Base-by-base conservation (phyloP, 2,797 vertebrate species). In the Tauraco hartlaubi region DNA sequence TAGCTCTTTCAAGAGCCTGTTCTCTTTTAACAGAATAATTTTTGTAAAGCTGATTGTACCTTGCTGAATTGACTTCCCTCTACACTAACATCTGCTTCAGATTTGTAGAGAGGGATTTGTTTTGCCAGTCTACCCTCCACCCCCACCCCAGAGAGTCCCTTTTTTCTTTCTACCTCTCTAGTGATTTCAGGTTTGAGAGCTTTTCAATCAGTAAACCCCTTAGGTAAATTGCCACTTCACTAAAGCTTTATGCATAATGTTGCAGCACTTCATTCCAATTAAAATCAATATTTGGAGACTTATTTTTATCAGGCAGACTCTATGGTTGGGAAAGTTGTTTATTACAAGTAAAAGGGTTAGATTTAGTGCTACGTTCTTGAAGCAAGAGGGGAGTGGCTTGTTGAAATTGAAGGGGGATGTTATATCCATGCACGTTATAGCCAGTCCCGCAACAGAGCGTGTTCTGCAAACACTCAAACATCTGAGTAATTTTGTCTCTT, bases 211-310 rank as follows among this genome's bases (percentile, higher is more conserved):
- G 98, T 97, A 97, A 98, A 97, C 97, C 97, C 97, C 97, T 98
- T 97, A 95, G 97, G 97, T 99, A 98, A 99, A 99, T 98, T 98
- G 98, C 98, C 98, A 99, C 99, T 99, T 99, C 98, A 98, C 98
- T 98, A 97, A 97, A 96, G 97, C 97, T 98, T 98, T 98, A 98
- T 98, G 98, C 98, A 98, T 99, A 99, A 99, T 98, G 98, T 98
- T 98, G 98, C 98, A 98, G 98, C 98, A 99, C 98, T 99, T 99
- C 98, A 98, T 98, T 99, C 98, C 98, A 99, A 98, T 99, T 99
- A 99, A 98, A 98, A 95, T 96, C 96, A 98, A 97, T 98, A 98
- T 98, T 98, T 98, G 96, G 97, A 97, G 92, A 97, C 96, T 98
- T 98, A 97, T 98, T 98, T 98, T 98, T 98, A 97, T 97, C 96